A percentile compares a stretch with the other conserved stretches of the same genome.
These are phyloP conservation scores for Naja naja DNA, from an alignment of 2,113 vertebrate genomes.

Conservation along the genomic window DNA sequence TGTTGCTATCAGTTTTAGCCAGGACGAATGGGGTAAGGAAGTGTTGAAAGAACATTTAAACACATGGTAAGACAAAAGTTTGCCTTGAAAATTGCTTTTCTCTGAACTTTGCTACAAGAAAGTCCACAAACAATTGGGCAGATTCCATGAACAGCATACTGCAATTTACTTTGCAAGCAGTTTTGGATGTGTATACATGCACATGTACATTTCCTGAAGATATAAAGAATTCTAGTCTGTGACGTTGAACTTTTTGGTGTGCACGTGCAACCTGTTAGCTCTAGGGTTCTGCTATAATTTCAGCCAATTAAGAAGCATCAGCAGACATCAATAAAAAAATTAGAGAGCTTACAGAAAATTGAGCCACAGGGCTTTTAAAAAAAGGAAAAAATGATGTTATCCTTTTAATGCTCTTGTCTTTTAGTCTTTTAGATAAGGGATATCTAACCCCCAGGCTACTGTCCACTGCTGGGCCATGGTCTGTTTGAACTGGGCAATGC, in stretches of 20 bases:
- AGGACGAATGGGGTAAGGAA: neutral
- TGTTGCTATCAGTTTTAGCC: neutral
- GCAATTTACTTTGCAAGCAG: neutral
- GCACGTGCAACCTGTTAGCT: neutral
- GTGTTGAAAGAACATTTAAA: neutral
- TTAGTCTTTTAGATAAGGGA: neutral
- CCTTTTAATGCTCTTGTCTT: neutral
- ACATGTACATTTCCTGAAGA: neutral
- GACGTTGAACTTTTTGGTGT: neutral
- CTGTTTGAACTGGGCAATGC: neutral
- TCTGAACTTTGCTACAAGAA: neutral
- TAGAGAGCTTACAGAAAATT: neutral
- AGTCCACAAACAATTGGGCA: neutral
- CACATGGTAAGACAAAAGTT: neutral
- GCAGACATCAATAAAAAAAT: neutral
- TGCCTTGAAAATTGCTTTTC: neutral
- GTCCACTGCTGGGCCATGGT: neutral
- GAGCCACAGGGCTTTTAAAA: neutral
- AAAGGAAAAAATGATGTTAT: neutral
- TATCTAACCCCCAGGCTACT: neutral
- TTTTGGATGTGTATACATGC: neutral
- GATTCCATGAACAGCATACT: neutral
- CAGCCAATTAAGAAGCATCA: neutral
- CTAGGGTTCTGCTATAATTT: neutral
- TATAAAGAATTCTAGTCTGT: neutral